Evolutionary conservation across 2,888 invertebrate genomes (phyloP).

Genomic region (Candidula unifasciata): DNA sequence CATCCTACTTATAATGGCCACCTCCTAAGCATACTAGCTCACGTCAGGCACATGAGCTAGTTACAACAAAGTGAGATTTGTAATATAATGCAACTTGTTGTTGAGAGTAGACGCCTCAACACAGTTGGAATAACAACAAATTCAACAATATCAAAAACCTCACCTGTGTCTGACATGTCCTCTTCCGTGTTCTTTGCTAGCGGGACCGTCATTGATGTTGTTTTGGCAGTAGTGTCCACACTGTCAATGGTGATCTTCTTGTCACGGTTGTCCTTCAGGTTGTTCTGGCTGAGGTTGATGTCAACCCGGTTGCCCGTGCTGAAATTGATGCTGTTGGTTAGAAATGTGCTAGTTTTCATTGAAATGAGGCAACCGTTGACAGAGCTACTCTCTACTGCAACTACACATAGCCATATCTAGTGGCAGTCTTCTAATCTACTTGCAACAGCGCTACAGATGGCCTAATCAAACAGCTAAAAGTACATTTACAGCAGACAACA

Average conservation of each 20-base stretch:
- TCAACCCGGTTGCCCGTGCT: slow-evolving; percentile 68
- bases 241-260: slow-evolving; percentile 69
- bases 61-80: no score
- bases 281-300: slow-evolving; percentile 71
- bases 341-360: slow-evolving; percentile 27
- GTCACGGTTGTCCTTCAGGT: slow-evolving; percentile 70
- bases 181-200: slow-evolving; percentile 53
- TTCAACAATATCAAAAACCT: neutral
- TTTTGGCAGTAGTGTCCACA: slow-evolving; percentile 65
- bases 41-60: no score
- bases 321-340: slow-evolving; percentile 54
- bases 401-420: neutral
- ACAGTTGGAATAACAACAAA: no score
- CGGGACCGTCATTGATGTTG: slow-evolving; percentile 30
- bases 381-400: neutral
- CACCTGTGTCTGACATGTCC: slow-evolving; percentile 53
- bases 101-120: no score
- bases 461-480: no score
- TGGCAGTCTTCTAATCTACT: neutral
- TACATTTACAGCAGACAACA: no score
- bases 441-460: no score
- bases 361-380: neutral
- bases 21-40: no score
- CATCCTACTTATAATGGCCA: no score
- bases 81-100: no score